Evolutionary conservation across 1,140 invertebrate genomes (phyloP).

Genomic region (Triops cancriformis): DNA sequence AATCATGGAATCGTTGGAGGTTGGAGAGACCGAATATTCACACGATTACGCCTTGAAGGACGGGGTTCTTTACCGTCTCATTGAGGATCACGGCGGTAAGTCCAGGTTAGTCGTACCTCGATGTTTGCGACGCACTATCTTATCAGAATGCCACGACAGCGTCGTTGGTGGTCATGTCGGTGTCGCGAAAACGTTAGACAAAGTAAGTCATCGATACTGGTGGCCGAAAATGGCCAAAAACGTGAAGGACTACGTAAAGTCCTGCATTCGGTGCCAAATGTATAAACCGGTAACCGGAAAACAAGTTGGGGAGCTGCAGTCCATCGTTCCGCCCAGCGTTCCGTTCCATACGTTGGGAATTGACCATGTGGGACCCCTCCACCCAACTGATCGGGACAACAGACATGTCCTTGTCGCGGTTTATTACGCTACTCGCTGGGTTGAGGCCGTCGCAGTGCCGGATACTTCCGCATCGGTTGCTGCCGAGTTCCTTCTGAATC

Average conservation of each 20-base stretch:
- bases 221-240: no score
- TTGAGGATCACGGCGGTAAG: background rate
- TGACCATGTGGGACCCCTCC: slow-evolving; percentile 36
- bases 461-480: no score
- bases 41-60: slow-evolving; percentile 15
- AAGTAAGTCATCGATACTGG: no score
- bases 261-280: slow-evolving; percentile 32
- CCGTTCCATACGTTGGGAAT: slow-evolving; percentile 35
- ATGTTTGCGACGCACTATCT: no score
- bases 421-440: no score
- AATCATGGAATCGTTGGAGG: slow-evolving; percentile 37
- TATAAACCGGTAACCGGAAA: slow-evolving; percentile 23
- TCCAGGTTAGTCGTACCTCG: slow-evolving; percentile 25
- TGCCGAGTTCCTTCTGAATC: no score
- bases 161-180: no score
- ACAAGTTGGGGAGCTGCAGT: slow-evolving; percentile 24
- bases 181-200: no score
- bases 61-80: background rate
- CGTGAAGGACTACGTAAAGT: slow-evolving; percentile 26
- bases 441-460: no score
- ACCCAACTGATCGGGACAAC: slow-evolving; percentile 25
- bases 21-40: slow-evolving; percentile 35
- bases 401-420: no score
- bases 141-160: no score
- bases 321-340: slow-evolving; percentile 14